Percentiles rank a stretch among this genome's conserved stretches.
These are phyloP conservation scores for Pantala flavescens DNA, from an alignment of 1,140 invertebrate genomes.

Conservation along the genomic window DNA sequence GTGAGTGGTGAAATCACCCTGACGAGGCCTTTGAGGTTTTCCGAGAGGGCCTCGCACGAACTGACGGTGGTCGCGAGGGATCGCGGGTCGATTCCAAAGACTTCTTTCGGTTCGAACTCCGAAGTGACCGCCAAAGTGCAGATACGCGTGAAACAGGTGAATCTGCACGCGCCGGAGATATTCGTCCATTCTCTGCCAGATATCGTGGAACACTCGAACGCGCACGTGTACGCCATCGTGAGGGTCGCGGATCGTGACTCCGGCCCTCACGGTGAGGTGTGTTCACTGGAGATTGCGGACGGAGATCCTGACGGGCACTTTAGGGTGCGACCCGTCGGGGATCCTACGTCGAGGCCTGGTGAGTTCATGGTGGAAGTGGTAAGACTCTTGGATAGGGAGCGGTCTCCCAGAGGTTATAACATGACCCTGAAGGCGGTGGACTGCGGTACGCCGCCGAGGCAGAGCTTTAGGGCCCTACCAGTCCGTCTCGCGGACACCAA, in stretches of 20 bases:
- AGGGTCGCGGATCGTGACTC: conserved; percentile 69
- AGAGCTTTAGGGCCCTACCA: conserved; percentile 61
- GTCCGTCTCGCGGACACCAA: conserved; percentile 70
- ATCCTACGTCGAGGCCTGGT: conserved; percentile 32
- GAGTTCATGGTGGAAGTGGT: conserved; percentile 70
- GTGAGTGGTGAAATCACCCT: conserved; percentile 80
- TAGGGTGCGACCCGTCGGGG: conserved; percentile 48
- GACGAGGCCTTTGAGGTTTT: conserved; percentile 62
- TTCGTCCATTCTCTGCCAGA: conserved; percentile 65
- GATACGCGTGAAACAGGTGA: conserved; percentile 73
- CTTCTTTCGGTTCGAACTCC: conserved; percentile 38
- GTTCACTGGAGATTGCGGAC: conserved; percentile 71
- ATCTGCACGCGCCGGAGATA: conserved; percentile 76
- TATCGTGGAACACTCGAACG: conserved; percentile 71
- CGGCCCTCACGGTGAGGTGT: conserved; percentile 73
- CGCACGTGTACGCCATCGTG: conserved; percentile 83
- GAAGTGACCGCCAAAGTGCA: conserved; percentile 58
- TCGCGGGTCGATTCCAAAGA: conserved; percentile 55
- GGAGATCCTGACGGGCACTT: conserved; percentile 83
- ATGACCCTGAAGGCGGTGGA: conserved; percentile 77
- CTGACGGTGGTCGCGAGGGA: conserved; percentile 74
- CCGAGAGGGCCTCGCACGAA: conserved; percentile 56
- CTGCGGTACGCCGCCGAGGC: conserved; percentile 61
- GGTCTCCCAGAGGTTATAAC: conserved; percentile 68
- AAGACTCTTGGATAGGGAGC: conserved; percentile 62